Conservation (phyloP, 2,797 vertebrate species). For the Etheostoma perlongum region DNA sequence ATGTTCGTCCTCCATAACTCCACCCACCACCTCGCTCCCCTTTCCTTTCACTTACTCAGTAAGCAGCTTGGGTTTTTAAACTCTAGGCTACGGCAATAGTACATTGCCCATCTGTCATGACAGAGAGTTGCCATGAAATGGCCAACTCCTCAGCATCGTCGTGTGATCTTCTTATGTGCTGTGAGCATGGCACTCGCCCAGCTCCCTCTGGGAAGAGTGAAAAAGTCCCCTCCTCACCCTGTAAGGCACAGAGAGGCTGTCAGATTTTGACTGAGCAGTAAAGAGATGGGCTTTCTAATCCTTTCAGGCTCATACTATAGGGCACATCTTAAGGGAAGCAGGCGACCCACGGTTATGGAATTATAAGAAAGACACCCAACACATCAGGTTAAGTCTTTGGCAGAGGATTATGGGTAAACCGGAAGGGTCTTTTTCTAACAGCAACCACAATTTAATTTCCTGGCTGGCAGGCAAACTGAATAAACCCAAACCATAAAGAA, state of each 20-base stretch:
- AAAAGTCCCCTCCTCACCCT: slow-evolving; percentile 57
- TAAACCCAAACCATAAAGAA: slow-evolving; percentile 27
- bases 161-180: slow-evolving; percentile 78
- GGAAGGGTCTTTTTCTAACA: slow-evolving; percentile 55
- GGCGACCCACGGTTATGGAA: slow-evolving; percentile 54
- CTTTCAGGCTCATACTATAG: slow-evolving; percentile 66
- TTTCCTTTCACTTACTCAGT: slow-evolving; percentile 68
- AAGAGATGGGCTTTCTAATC: slow-evolving; percentile 68
- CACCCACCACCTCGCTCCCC: slow-evolving; percentile 38
- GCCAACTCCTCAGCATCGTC: slow-evolving; percentile 75
- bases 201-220: slow-evolving; percentile 59
- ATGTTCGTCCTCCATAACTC: slow-evolving; percentile 41
- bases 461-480: slow-evolving; percentile 35
- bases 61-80: slow-evolving; percentile 82
- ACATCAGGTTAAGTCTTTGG: slow-evolving; percentile 61
- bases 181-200: slow-evolving; percentile 71
- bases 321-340: slow-evolving; percentile 63
- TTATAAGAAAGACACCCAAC: slow-evolving; percentile 49
- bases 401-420: slow-evolving; percentile 66
- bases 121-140: slow-evolving; percentile 76
- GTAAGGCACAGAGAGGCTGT: slow-evolving; percentile 69
- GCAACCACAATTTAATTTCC: slow-evolving; percentile 50
- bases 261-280: slow-evolving; percentile 69
- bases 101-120: slow-evolving; percentile 80
- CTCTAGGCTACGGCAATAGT: slow-evolving; percentile 75